Evolutionary conservation across 2,113 vertebrate genomes (phyloP), one percentile per base, ranked within the genome.

Genomic region (Camelus bactrianus): DNA sequence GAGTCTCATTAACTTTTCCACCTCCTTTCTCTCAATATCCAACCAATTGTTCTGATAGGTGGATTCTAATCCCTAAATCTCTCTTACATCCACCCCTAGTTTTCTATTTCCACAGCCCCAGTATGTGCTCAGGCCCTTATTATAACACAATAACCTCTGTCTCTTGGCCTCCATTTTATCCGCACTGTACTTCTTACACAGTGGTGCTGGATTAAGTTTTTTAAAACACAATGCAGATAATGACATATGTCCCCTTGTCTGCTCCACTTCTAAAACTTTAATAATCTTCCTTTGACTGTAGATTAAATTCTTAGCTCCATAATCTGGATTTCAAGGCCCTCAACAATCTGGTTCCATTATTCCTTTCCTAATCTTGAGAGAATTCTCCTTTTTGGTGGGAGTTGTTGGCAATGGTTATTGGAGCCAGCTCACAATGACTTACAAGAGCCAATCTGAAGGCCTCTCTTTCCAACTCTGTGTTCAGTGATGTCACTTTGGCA

Each of bases 271-370:
- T 93, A 64, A 95, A 97, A 88, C 26, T 32, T 35, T 83, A 88
- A 20, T 67, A 90, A 83, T 69, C 64, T 91, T 94, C 69, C 22
- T 79, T 92, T 90, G 35, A 87, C 58, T 93, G 65, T 35, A 89
- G 46, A 94, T 94, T 90, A 86, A 90, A 93, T 77, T 65, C 62
- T 87, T 87, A 95, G 64, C 35, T 67, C 42, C 35, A 79, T 91
- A 70, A 87, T 83, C 80, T 96, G 84, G 19, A 32, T 94, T 95
- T 94, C 26, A 90, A 77, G 69, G 22, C 46, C 20, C 46, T 88
- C 54, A 83, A 38, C 35, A 83, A 77, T 87, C 30, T 90, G 69
- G 17, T 35, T 94, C 28, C n/a, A 94, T 38, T 86, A 89, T 93
- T 95, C 10, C 1, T 94, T 89, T 58, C 11, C 38, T 89, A 91